Conservation (phyloP, 2,797 vertebrate genomes). For the Tarsius wallacei region DNA sequence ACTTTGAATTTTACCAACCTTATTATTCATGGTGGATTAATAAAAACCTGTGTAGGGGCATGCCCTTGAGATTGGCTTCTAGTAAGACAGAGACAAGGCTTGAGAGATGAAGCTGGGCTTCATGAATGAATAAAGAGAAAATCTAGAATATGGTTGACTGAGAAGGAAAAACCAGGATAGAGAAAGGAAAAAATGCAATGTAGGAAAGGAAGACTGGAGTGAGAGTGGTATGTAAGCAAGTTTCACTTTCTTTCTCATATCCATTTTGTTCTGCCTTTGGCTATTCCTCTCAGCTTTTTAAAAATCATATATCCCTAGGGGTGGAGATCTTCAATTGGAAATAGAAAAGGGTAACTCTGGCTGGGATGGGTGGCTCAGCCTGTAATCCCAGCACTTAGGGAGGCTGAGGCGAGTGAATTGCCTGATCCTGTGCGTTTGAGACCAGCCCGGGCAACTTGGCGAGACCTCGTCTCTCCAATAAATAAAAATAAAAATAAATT, state of each 20-base stretch:
- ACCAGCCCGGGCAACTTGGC: no score
- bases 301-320: background rate
- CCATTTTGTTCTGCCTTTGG: constrained; percentile 21
- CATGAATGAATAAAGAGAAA: background rate
- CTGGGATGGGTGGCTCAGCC: no score
- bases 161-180: background rate
- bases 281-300: background rate
- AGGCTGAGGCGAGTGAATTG: no score
- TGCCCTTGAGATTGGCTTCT: background rate
- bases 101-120: background rate
- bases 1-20: constrained; percentile 69
- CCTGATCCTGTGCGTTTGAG: no score
- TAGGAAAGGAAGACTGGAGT: background rate
- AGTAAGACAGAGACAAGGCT: background rate
- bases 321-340: background rate
- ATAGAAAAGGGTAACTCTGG: background rate
- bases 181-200: background rate
- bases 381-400: no score
- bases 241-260: background rate
- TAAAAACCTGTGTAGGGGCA: background rate
- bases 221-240: background rate
- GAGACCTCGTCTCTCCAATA: no score
- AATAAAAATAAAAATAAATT: no score
- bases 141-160: background rate
- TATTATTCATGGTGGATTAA: constrained; percentile 64